phyloP scores from a whole-genome alignment of 2,113 vertebrate species.

The Microcebus griseorufus region DNA sequence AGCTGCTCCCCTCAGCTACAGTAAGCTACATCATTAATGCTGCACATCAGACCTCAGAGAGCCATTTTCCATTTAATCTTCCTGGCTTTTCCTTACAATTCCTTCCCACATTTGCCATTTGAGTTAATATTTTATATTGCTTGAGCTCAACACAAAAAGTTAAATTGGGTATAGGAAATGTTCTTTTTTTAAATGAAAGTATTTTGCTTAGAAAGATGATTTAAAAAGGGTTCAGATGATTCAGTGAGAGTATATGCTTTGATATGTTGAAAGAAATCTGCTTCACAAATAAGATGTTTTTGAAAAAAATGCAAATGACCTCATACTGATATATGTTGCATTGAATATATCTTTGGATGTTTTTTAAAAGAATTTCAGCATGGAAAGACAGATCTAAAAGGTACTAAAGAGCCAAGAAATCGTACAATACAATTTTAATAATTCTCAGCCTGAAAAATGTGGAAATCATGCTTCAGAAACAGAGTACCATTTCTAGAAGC shows the following conservation, averaged over 20 bases:
- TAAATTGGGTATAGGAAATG: conserved; percentile 60
- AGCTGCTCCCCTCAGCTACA: background rate
- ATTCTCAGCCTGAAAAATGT: conserved; percentile 36
- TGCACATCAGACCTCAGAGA: background rate
- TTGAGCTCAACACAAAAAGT: conserved; percentile 47
- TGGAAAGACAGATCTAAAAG: conserved; percentile 22
- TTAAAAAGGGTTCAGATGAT: conserved; percentile 47
- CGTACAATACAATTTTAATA: conserved; percentile 35
- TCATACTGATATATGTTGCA: conserved; percentile 54
- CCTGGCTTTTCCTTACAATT: conserved; percentile 10
- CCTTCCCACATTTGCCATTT: conserved; percentile 17
- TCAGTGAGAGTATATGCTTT: conserved; percentile 49
- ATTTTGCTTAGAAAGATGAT: conserved; percentile 53
- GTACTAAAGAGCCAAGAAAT: conserved; percentile 21
- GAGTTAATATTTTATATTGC: conserved; percentile 55
- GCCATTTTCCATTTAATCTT: conserved; percentile 42
- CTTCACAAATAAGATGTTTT: conserved; percentile 64
- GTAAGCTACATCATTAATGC: background rate
- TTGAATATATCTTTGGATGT: background rate
- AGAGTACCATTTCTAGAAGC: conserved; percentile 50
- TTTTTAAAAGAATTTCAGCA: conserved; percentile 55
- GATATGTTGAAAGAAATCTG: conserved; percentile 69
- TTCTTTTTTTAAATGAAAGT: conserved; percentile 59
- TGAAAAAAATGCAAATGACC: conserved; percentile 69
- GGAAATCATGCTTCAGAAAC: conserved; percentile 29